Percentiles rank a stretch among this genome's conserved stretches.
Evolutionary conservation across 2,797 vertebrate genomes (phyloP).

Genomic region (Myotis myotis): DNA sequence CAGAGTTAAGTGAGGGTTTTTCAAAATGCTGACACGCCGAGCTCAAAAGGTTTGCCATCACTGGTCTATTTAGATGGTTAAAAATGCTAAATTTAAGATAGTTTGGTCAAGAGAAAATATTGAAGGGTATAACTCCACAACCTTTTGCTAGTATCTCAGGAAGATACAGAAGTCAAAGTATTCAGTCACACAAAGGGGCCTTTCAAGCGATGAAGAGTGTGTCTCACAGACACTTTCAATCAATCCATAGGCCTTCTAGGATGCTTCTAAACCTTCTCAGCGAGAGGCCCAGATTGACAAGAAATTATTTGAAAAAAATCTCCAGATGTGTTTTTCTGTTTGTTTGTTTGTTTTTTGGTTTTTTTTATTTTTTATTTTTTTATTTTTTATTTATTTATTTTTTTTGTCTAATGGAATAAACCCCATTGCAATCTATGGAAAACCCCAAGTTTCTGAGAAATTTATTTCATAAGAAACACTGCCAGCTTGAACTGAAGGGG

Average conservation of each 20-base stretch:
- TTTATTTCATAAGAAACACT: not conserved
- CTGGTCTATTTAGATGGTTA: slow-evolving; percentile 11
- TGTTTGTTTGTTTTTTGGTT: too few relatives aligned
- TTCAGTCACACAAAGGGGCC: not conserved
- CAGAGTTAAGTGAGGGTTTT: too few relatives aligned
- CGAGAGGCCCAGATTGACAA: not conserved
- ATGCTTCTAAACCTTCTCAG: not conserved
- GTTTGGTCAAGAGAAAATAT: not conserved
- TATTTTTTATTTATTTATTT: too few relatives aligned
- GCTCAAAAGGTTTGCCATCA: too few relatives aligned
- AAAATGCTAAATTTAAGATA: slow-evolving; percentile 20
- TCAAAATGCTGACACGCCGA: too few relatives aligned
- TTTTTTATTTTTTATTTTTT: too few relatives aligned
- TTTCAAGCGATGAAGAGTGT: not conserved
- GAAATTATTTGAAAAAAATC: not conserved
- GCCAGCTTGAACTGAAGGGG: not conserved
- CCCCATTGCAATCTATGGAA: not conserved
- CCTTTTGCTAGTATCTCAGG: not conserved
- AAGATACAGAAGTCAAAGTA: not conserved
- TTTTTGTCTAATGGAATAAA: not conserved
- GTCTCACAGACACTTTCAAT: not conserved
- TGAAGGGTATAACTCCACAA: not conserved
- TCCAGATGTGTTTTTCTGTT: not conserved
- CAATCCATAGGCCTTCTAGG: not conserved
- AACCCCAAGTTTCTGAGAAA: slow-evolving; percentile 1